Evolutionary conservation across 2,888 invertebrate genomes (phyloP).

Genomic region (Calliphora vomitoria): DNA sequence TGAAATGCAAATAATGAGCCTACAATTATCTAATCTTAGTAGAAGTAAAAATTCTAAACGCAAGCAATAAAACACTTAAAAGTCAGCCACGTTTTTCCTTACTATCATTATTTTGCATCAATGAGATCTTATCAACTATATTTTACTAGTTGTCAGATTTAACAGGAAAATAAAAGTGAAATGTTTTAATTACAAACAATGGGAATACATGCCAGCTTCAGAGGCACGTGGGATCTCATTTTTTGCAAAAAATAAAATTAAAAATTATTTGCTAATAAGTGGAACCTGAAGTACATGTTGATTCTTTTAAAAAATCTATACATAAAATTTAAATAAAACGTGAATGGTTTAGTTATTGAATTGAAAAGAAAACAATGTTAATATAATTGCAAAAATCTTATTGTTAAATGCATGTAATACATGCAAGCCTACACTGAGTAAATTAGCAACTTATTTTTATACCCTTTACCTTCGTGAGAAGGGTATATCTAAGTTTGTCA

Average conservation of each 20-base stretch:
- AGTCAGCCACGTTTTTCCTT: background rate
- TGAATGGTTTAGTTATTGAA: background rate
- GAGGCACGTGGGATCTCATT: slow-evolving; percentile 25
- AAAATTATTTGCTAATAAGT: background rate
- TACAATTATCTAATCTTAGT: background rate
- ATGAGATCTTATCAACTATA: slow-evolving; percentile 24
- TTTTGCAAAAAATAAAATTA: background rate
- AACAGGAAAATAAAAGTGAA: slow-evolving; percentile 32
- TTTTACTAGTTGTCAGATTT: slow-evolving; percentile 32
- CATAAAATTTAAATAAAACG: background rate
- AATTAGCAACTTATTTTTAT: too few species aligned
- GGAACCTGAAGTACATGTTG: background rate
- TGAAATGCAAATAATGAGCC: background rate
- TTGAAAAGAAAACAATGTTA: background rate
- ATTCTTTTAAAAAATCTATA: background rate
- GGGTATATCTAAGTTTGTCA: too few species aligned
- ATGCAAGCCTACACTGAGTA: too few species aligned
- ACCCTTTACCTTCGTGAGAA: too few species aligned
- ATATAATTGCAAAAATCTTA: background rate
- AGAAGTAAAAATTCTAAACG: background rate
- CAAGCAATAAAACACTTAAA: background rate
- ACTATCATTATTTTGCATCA: background rate
- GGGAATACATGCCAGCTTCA: slow-evolving; percentile 4
- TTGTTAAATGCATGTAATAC: background rate
- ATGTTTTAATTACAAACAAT: slow-evolving; percentile 44